A percentile compares a stretch with the other conserved stretches of the same genome.
Conservation (phyloP, 1,140 invertebrate genomes). For the Megalonaias nervosa region DNA sequence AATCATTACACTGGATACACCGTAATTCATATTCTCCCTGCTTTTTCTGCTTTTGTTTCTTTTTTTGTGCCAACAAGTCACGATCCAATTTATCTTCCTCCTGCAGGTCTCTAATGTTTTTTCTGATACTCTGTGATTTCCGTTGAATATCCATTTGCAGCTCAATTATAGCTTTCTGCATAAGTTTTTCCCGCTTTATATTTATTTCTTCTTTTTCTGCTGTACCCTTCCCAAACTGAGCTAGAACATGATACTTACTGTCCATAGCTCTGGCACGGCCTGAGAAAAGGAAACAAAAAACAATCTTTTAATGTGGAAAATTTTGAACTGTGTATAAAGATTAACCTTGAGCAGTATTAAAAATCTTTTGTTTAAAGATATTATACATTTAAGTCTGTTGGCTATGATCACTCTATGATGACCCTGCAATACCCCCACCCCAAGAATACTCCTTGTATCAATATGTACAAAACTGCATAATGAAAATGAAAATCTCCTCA, state of each 20-base stretch:
- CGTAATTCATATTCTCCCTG: conserved; percentile 48
- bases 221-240: conserved; percentile 31
- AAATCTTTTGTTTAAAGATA: too few species aligned
- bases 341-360: too few species aligned
- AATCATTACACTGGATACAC: conserved; percentile 52
- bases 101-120: conserved; percentile 37
- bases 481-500: too few species aligned
- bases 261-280: conserved; percentile 54
- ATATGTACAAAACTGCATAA: too few species aligned
- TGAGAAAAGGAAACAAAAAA: conserved; percentile 21
- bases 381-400: too few species aligned
- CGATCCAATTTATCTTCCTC: conserved; percentile 38
- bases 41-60: conserved; percentile 15
- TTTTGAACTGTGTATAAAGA: too few species aligned
- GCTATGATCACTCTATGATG: too few species aligned
- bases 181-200: conserved; percentile 54
- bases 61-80: conserved; percentile 24
- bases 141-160: conserved; percentile 26
- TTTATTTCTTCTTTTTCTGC: conserved; percentile 58
- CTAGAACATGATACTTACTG: conserved; percentile 50
- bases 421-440: too few species aligned
- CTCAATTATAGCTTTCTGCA: conserved; percentile 51
- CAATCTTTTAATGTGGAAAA: too few species aligned
- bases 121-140: conserved; percentile 9
- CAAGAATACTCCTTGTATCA: too few species aligned